Evolutionary conservation across 2,888 invertebrate genomes (phyloP).

Genomic region (Dicranocentrus wangi): DNA sequence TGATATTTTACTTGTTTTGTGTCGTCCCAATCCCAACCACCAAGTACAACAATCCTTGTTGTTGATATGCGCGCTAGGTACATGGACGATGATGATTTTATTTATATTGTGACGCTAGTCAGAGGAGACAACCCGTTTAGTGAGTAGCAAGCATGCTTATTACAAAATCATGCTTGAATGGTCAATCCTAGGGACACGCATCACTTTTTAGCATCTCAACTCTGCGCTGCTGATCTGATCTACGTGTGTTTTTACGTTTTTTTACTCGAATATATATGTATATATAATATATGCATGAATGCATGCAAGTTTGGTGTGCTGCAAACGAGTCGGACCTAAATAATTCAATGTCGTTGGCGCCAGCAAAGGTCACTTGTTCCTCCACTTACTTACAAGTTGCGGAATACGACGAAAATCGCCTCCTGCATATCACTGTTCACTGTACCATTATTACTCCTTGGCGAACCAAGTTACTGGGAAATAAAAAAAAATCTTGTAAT

Average conservation of each 20-base stretch:
- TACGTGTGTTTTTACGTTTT: not conserved
- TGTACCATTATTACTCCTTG: too few relatives aligned
- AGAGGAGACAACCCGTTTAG: conserved; percentile 36
- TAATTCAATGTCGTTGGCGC: conserved; percentile 55
- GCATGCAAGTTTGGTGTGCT: not conserved
- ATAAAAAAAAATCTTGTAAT: too few relatives aligned
- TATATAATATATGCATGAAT: not conserved
- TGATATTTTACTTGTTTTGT: not conserved
- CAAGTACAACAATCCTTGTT: too few relatives aligned
- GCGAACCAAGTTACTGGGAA: too few relatives aligned
- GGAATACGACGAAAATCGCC: too few relatives aligned
- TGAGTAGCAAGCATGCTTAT: conserved; percentile 35
- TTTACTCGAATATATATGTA: conserved; percentile 7
- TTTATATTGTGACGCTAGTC: conserved; percentile 2
- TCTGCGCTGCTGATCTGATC: not conserved
- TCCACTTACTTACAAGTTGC: conserved; percentile 32
- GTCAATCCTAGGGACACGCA: conserved; percentile 16
- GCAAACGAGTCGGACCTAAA: conserved; percentile 32
- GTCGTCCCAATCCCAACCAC: too few relatives aligned
- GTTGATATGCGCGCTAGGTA: too few relatives aligned
- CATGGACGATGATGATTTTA: too few relatives aligned
- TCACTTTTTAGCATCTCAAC: not conserved
- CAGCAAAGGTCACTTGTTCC: conserved; percentile 50
- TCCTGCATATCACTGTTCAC: too few relatives aligned
- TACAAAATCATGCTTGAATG: conserved; percentile 44